A percentile compares a stretch with the other conserved stretches of the same genome.
These are phyloP conservation scores for Periphyllus acericola DNA, from an alignment of 2,888 invertebrate species.

Conservation along the genomic window DNA sequence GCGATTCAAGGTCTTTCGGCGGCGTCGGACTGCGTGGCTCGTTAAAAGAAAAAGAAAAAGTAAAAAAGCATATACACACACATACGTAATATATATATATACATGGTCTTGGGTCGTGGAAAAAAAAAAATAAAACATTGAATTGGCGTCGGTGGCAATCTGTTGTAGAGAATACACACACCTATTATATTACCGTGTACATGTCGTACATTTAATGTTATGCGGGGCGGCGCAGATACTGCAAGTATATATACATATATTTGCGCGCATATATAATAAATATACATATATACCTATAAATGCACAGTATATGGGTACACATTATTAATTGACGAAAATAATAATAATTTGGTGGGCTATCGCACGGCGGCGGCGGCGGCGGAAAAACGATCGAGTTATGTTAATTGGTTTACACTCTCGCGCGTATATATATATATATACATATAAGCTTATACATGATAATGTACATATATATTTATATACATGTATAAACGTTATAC, in stretches of 20 bases:
- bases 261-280: not conserved
- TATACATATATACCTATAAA: not conserved
- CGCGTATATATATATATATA: not conserved
- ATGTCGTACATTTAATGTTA: not conserved
- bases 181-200: constrained; percentile 24
- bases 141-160: constrained; percentile 5
- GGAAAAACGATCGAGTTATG: constrained; percentile 54
- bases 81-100: not conserved
- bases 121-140: constrained; percentile 21
- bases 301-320: not conserved
- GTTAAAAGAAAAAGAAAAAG: constrained; percentile 35
- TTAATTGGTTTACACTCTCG: constrained; percentile 52
- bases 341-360: constrained; percentile 16
- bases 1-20: constrained; percentile 29
- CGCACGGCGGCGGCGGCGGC: constrained; percentile 4
- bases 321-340: constrained; percentile 28
- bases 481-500: not conserved
- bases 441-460: not conserved
- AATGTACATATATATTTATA: too few species aligned
- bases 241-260: not conserved
- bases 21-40: constrained; percentile 19
- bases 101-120: not conserved
- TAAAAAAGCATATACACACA: not conserved
- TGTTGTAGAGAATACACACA: not conserved
- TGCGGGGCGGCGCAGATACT: not conserved